Evolutionary conservation across 2,113 vertebrate species (phyloP), one percentile per base, ranked within the genome.

Genomic region (Porphyrio hochstetteri): DNA sequence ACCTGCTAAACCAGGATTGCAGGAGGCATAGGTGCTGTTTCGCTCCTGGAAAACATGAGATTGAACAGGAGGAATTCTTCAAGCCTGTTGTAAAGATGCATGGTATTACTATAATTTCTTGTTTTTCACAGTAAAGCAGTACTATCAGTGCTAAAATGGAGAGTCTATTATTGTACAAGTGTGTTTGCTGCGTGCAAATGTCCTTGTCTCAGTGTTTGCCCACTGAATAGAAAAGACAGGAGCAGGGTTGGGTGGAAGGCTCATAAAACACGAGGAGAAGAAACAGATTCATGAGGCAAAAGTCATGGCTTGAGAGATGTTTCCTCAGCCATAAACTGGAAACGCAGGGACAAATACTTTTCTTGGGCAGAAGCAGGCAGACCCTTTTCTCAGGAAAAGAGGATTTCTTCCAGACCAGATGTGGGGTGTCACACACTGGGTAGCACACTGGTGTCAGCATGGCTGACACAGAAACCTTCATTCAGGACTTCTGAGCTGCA

Each of bases 401-500:
- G 11, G 42, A 10, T 52, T 96, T 95, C 35, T 52, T 60, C 35
- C 38, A 79, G 53, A 52, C 13, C 28, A 79, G 61, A 19, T 36
- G 12, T 7, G 4, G 20, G 23, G 7, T 55, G 76, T 36, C 68
- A 24, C 79, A 60, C 0, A 0, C 17, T 28, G 29, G 29, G 13
- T 64, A 38, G 38, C 44, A 57, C 36, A 19, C 46, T 35, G 20
- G 25, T 33, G 25, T 83, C 63, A 53, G 11, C 19, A 27, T 14
- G 42, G 13, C 25, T 86, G 31, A 38, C 12, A 46, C 28, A 71
- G 36, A 75, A 87, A 6, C 25, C 19, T 91, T 78, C 0, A 2
- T 24, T 42, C 36, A 59, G 24, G 31, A 44, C 9, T 59, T 35
- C 42, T 35, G 29, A 79, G 40, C 60, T 71, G 55, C 33, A 11